Conservation (phyloP, 2,113 vertebrate species). For the Eulacestoma nigropectus region DNA sequence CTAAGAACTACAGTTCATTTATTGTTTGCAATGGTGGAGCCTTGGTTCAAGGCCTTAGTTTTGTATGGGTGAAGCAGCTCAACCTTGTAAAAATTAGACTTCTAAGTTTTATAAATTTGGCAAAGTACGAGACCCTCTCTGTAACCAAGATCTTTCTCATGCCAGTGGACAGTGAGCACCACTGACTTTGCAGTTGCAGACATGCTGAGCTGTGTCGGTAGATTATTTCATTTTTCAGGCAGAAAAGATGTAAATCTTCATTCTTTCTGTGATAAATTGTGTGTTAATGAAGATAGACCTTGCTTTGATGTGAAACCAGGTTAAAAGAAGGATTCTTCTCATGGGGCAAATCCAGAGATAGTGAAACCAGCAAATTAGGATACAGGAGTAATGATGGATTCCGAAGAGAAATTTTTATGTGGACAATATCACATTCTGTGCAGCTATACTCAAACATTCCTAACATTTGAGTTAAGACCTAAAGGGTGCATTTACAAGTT, state of each 20-base stretch:
- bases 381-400: neutral
- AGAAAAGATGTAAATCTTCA: neutral
- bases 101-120: neutral
- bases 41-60: neutral
- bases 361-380: neutral
- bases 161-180: neutral
- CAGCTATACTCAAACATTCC: neutral
- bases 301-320: neutral
- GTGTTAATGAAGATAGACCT: neutral
- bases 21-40: neutral
- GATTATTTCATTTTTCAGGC: neutral
- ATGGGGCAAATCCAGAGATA: neutral
- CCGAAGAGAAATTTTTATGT: neutral
- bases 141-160: neutral
- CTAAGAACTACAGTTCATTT: neutral
- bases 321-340: slow-evolving; percentile 19
- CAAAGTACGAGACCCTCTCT: neutral
- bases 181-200: neutral
- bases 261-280: neutral
- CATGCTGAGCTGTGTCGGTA: neutral
- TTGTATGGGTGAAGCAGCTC: neutral
- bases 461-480: neutral
- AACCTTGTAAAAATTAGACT: neutral
- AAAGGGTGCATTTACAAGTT: neutral
- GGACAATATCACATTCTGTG: neutral